A percentile compares a stretch with the other conserved stretches of the same genome.
phyloP scores from a whole-genome alignment of 1,140 invertebrate genomes.

The Meloidogyne hapla region DNA sequence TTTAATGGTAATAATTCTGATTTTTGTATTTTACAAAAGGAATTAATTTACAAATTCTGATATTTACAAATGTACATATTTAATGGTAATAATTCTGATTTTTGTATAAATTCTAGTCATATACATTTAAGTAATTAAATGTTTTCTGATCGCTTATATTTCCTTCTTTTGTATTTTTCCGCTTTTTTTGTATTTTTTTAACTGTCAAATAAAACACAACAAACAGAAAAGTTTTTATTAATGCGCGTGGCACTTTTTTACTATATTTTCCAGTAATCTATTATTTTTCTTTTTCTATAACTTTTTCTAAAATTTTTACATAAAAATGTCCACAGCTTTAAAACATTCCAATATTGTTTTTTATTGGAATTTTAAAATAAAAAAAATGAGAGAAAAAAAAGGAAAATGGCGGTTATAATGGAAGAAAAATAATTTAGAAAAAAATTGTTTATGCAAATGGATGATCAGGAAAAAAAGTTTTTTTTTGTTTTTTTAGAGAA shows the following conservation, averaged over 20 bases:
- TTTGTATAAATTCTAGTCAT: too few species aligned
- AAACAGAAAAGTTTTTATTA: neutral
- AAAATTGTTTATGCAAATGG: neutral
- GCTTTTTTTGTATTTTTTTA: too few species aligned
- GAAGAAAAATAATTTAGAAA: neutral
- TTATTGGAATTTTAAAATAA: neutral
- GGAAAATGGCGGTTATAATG: neutral
- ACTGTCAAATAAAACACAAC: neutral
- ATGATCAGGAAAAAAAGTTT: neutral
- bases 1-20: neutral
- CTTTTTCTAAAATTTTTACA: neutral
- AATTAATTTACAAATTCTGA: too few species aligned
- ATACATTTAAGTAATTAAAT: too few species aligned
- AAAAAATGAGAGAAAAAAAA: neutral
- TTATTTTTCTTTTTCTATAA: neutral
- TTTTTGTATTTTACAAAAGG: too few species aligned
- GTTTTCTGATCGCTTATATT: neutral
- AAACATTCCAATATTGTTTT: neutral
- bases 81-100: too few species aligned
- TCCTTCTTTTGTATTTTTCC: neutral
- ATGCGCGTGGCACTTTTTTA: neutral
- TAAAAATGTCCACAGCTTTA: neutral
- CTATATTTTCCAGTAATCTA: neutral
- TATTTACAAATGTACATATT: too few species aligned
- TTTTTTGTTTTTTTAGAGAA: neutral